Percentiles rank a stretch among this genome's conserved stretches.
phyloP scores from a whole-genome alignment of 2,888 invertebrate species.

The Linyphia triangularis region DNA sequence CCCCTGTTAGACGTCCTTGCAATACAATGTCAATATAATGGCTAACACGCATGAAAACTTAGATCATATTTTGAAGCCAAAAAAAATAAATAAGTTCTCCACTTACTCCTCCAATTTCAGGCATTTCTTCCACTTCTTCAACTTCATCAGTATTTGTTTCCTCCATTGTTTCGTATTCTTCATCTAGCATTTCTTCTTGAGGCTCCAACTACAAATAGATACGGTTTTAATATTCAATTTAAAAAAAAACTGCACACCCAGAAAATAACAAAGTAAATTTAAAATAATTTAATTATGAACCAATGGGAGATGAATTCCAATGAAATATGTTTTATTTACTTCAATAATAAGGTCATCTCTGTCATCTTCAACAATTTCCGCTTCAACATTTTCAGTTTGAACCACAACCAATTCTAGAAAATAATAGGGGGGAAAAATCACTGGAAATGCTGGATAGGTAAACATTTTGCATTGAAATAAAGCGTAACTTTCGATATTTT shows the following conservation, averaged over 20 bases:
- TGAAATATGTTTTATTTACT: slow-evolving; percentile 22
- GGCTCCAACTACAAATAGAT: slow-evolving; percentile 47
- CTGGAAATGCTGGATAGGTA: too few relatives aligned
- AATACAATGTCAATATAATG: too few relatives aligned
- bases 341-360: slow-evolving; percentile 78
- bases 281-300: background rate
- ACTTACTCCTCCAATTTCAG: slow-evolving; percentile 79
- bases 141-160: slow-evolving; percentile 78
- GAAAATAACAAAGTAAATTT: background rate
- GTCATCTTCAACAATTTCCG: slow-evolving; percentile 83
- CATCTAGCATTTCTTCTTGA: slow-evolving; percentile 75
- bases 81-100: background rate
- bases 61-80: background rate
- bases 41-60: too few relatives aligned
- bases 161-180: slow-evolving; percentile 79
- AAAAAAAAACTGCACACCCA: background rate
- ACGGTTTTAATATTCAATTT: background rate
- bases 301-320: too few relatives aligned
- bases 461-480: too few relatives aligned
- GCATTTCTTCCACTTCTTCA: slow-evolving; percentile 83
- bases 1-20: too few relatives aligned
- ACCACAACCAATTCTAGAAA: slow-evolving; percentile 39
- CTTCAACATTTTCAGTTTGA: slow-evolving; percentile 82
- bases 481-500: too few relatives aligned
- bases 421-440: too few relatives aligned